These are phyloP conservation scores for Crocuta crocuta DNA, from an alignment of 2,113 vertebrate genomes.

Conservation along the genomic window DNA sequence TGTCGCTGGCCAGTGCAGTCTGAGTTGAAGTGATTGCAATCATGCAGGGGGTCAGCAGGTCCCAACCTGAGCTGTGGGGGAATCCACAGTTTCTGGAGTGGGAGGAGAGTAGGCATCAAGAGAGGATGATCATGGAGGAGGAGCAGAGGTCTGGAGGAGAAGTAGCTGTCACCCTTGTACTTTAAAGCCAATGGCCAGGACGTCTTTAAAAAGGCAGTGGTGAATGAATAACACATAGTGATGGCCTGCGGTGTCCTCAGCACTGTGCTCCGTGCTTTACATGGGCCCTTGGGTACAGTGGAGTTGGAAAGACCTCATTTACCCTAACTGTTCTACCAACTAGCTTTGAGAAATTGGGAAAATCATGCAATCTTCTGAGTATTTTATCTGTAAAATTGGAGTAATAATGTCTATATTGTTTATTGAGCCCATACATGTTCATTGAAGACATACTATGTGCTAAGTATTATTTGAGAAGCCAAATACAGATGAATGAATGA, in stretches of 20 bases:
- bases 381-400: constrained; percentile 16
- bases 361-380: neutral
- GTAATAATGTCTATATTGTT: neutral
- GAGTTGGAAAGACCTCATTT: neutral
- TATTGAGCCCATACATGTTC: neutral
- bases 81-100: neutral
- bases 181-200: neutral
- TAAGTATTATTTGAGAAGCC: neutral
- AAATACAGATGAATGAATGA: neutral
- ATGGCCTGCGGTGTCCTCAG: neutral
- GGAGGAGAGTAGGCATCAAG: neutral
- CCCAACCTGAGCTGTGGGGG: neutral
- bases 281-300: neutral
- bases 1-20: neutral
- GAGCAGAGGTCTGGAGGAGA: neutral
- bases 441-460: neutral
- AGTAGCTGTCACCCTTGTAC: neutral
- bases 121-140: neutral
- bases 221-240: neutral
- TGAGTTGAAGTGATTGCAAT: neutral
- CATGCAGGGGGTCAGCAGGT: neutral
- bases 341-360: neutral
- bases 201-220: neutral
- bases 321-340: neutral
- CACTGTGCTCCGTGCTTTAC: neutral